Percentiles rank a stretch among this genome's conserved stretches.
Evolutionary conservation across 2,888 invertebrate species (phyloP).

Genomic region (Tigriopus californicus): DNA sequence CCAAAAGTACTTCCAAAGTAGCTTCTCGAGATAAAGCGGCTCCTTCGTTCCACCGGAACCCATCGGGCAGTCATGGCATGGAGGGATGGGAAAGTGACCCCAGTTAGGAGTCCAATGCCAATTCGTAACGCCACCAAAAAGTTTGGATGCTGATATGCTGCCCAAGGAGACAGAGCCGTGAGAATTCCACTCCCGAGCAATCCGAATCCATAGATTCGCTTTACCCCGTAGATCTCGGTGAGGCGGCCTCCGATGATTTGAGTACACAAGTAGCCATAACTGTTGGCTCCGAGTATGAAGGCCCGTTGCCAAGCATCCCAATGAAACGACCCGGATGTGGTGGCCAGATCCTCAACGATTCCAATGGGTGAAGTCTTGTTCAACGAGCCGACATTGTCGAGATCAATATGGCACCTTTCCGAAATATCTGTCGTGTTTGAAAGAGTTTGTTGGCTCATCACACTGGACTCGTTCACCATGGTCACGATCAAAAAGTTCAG

Average conservation of each 20-base stretch:
- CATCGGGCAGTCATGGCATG: slow-evolving; percentile 80
- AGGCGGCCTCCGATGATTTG: slow-evolving; percentile 4
- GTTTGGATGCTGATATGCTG: slow-evolving; percentile 21
- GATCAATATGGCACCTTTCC: background rate
- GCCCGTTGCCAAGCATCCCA: background rate
- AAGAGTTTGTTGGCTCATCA: slow-evolving; percentile 15
- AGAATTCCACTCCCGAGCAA: slow-evolving; percentile 22
- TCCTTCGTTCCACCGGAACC: slow-evolving; percentile 83
- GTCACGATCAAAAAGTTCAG: slow-evolving; percentile 66
- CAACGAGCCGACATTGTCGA: too few species aligned
- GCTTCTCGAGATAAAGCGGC: slow-evolving; percentile 56
- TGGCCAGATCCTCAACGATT: background rate
- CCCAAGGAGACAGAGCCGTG: slow-evolving; percentile 26
- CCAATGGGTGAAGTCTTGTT: background rate
- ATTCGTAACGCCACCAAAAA: slow-evolving; percentile 23
- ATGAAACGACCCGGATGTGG: background rate
- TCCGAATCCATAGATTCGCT: slow-evolving; percentile 3
- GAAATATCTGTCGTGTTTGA: background rate
- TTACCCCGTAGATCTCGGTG: background rate
- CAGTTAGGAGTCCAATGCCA: slow-evolving; percentile 30
- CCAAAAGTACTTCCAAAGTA: slow-evolving; percentile 16
- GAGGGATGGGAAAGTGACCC: slow-evolving; percentile 83
- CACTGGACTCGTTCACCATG: slow-evolving; percentile 37
- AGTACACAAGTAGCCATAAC: background rate
- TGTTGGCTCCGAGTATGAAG: background rate